A percentile compares a stretch with the other conserved stretches of the same genome.
Evolutionary conservation across 2,888 invertebrate species (phyloP).

Genomic region (Hydrotaea cyrtoneurina): DNA sequence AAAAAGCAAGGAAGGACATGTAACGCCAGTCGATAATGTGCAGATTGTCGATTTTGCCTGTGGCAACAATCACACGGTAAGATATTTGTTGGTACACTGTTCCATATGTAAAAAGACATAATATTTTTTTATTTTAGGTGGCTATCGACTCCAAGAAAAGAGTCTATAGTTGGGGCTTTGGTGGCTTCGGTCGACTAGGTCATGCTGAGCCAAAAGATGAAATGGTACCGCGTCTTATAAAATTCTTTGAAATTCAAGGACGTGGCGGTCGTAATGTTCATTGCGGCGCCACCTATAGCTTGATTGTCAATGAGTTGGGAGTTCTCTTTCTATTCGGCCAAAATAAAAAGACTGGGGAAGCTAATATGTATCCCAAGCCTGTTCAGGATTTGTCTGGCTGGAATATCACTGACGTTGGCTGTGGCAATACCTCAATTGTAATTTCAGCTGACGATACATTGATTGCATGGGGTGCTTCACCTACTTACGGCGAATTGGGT

Average conservation of each 20-base stretch:
- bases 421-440: constrained; percentile 91
- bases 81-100: not conserved
- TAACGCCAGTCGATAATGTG: constrained; percentile 91
- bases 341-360: constrained; percentile 95
- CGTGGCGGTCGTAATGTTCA: constrained; percentile 90
- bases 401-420: constrained; percentile 92
- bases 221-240: constrained; percentile 91
- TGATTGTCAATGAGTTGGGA: constrained; percentile 91
- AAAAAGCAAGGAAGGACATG: constrained; percentile 92
- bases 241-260: constrained; percentile 92
- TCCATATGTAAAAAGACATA: not conserved
- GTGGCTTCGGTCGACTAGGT: constrained; percentile 95
- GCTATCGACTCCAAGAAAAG: constrained; percentile 94
- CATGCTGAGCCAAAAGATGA: constrained; percentile 97
- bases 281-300: constrained; percentile 93
- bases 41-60: constrained; percentile 95
- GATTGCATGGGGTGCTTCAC: constrained; percentile 96
- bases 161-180: constrained; percentile 97
- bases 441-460: constrained; percentile 94
- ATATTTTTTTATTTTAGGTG: constrained; percentile 81
- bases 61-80: constrained; percentile 93
- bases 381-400: constrained; percentile 96
- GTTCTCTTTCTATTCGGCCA: constrained; percentile 92
- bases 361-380: constrained; percentile 98
- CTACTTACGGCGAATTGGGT: constrained; percentile 96